Base-by-base conservation (phyloP, 2,113 vertebrate species). In the Calypte anna region DNA sequence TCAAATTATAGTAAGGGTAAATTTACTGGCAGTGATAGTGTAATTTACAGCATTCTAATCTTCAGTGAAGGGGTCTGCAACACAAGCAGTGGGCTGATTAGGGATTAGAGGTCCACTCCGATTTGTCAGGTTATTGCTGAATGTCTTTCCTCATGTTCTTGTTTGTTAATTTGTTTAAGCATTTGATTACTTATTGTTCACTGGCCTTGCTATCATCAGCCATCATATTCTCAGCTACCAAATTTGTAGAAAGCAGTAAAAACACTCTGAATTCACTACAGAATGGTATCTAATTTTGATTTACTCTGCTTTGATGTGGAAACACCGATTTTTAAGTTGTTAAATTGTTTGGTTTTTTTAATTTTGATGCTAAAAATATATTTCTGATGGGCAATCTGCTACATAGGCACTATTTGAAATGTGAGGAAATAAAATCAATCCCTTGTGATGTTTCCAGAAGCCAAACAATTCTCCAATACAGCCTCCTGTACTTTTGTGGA, bases 371-470 rank as follows among this genome's bases (percentile, higher is more conserved):
- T 33, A 58, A 78, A 91, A 81, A 20, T 48, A n/a, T 8, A 0
- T 63, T 80, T 90, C 31, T 92, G 7, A 7, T 74, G 23, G 12
- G 53, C 25, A 72, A 22, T 19, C 5, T 82, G 3, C 66, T 69
- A 67, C 1, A 0, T 54, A 24, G 9, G 2, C 10, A 67, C 4
- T 66, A 2, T 36, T 7, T 28, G 7, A 72, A 70, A 70, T 17
- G 3, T 59, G 15, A 7, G 11, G 40, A 77, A 14, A 38, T 14
- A 10, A 77, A 90, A 80, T 46, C 7, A 25, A 19, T 13, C 14
- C 22, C 25, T 19, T 6, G 1, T 0, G 1, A 0, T 70, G 38
- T 55, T 88, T 86, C 28, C 24, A 81, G 5, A 38, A 31, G 44
- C 23, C 83, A 80, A 77, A 33, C 9, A 66, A 38, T 69, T 91